These are phyloP conservation scores for Acropora tenuis DNA, from an alignment of 64 coral and sea anemone species.

Conservation along the genomic window DNA sequence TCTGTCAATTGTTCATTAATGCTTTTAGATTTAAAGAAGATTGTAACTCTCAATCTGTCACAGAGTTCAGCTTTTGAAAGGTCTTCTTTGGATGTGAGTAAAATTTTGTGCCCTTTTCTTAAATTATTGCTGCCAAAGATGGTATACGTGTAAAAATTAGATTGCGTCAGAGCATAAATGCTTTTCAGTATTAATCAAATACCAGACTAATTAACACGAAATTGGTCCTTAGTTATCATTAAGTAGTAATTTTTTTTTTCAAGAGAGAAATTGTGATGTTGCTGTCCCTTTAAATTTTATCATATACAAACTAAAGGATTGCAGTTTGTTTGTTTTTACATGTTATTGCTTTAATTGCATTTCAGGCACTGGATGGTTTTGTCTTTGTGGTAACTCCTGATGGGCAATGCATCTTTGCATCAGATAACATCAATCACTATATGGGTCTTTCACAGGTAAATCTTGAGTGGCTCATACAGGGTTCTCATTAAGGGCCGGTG, in stretches of 20 bases:
- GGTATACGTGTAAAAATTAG: not conserved
- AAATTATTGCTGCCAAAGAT: not conserved
- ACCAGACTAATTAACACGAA: too few relatives aligned
- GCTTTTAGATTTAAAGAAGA: slow-evolving; percentile 27
- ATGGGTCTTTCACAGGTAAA: slow-evolving; percentile 95
- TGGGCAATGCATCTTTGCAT: slow-evolving; percentile 91
- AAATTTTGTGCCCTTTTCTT: not conserved
- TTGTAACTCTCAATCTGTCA: slow-evolving; percentile 9
- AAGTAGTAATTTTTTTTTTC: too few relatives aligned
- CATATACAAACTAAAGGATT: too few relatives aligned
- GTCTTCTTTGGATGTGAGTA: not conserved
- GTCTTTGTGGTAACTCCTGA: slow-evolving; percentile 95
- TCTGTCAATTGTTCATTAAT: not conserved
- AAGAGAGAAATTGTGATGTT: too few relatives aligned
- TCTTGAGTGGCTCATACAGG: too few relatives aligned
- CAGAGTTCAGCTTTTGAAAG: not conserved
- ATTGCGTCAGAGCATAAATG: too few relatives aligned
- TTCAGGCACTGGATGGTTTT: slow-evolving; percentile 97
- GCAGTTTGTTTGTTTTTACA: too few relatives aligned
- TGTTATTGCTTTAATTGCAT: not conserved
- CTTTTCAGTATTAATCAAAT: too few relatives aligned
- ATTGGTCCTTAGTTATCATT: not conserved
- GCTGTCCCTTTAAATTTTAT: too few relatives aligned
- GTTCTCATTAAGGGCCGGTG: too few relatives aligned
- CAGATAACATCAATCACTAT: slow-evolving; percentile 93